These are phyloP conservation scores for Rhinogobius similis DNA, from an alignment of 2,113 vertebrate genomes.

Conservation along the genomic window DNA sequence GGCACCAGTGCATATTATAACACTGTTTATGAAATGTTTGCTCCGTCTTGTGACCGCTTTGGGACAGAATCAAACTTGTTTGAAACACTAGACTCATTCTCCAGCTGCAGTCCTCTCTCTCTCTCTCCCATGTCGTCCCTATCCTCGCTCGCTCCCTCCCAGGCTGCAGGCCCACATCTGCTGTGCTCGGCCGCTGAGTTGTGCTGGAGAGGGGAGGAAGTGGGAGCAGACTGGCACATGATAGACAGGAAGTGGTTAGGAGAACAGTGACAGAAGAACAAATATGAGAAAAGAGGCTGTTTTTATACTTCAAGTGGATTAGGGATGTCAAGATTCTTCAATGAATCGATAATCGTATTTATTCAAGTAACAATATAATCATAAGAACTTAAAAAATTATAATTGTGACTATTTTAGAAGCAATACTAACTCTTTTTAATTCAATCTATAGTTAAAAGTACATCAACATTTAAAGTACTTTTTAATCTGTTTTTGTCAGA, in stretches of 20 bases:
- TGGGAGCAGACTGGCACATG: conserved; percentile 78
- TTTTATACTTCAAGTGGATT: conserved; percentile 29
- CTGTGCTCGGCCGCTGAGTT: conserved; percentile 53
- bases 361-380: no score
- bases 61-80: conserved; percentile 68
- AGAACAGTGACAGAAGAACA: conserved; percentile 64
- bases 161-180: conserved; percentile 57
- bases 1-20: conserved; percentile 35
- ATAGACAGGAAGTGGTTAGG: conserved; percentile 72
- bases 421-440: no score
- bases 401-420: no score
- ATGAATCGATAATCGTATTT: no score
- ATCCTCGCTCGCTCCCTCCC: conserved; percentile 35
- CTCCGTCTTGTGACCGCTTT: conserved; percentile 69
- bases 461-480: no score
- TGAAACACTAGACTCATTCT: conserved; percentile 71
- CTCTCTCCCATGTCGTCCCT: conserved; percentile 12
- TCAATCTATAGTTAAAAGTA: no score
- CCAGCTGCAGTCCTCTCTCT: conserved; percentile 41
- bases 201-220: conserved; percentile 73
- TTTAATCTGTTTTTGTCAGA: no score
- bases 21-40: conserved; percentile 66
- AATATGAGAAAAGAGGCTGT: conserved; percentile 26
- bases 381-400: no score
- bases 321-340: no score